Evolutionary conservation across 2,888 invertebrate genomes (phyloP), one percentile per base, ranked within the genome.

Genomic region (Eupithecia dodoneata): DNA sequence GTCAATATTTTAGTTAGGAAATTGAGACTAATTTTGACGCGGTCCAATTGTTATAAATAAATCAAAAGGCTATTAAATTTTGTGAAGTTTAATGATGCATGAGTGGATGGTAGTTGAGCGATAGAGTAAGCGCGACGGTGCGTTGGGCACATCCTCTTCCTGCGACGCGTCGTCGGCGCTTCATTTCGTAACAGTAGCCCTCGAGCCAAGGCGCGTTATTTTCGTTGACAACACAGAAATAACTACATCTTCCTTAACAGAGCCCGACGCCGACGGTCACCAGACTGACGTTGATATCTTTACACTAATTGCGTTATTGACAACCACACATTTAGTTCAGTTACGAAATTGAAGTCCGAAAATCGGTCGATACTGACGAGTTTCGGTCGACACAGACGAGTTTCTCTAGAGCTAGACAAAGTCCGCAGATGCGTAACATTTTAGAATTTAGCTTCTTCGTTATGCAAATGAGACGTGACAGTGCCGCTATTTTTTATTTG

Each of bases 261-360:
- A 88, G 86, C 79, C 83, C 87, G 88, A 88, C 90, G 80, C 83
- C 87, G 88, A 88, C 91, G 90, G 89, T 89, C 88, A 90, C 89
- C 89, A 90, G 88, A 89, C 87, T 88, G 93, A 93, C 93, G 94
- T 92, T 93, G 93, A 94, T 92, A 91, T 91, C 91, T 94, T 92
- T 91, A 93, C 93, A 90, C 94, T 94, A 94, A 95, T 94, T 93
- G 89, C 92, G 89, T 90, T 94, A 94, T 94, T 94, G 94, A 94
- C 94, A 93, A 89, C 86, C 85, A 86, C 87, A 88, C 88, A 87
- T 90, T 90, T 89, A 88, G 89, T 89, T 89, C 84, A 85, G 87
- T 91, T 92, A 88, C 89, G 89, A 89, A 91, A 91, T 80, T 75
- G 74, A 79, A 74, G 79, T 74, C 76, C 75, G 78, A 76, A 78